These are phyloP conservation scores for Helleia helle DNA, from an alignment of 2,888 invertebrate species.

Conservation along the genomic window DNA sequence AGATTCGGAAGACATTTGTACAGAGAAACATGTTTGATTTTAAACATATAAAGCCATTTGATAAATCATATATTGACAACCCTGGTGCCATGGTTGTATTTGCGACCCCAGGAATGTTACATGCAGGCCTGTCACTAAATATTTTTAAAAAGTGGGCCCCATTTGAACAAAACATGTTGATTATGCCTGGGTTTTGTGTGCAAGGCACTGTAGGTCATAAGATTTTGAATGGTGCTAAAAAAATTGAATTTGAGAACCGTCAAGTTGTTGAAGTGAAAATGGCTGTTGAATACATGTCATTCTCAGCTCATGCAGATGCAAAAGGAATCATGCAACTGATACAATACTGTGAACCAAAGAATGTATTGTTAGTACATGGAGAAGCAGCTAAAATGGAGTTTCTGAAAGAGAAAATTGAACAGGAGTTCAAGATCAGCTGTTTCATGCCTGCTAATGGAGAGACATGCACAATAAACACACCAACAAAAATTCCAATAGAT, in stretches of 20 bases:
- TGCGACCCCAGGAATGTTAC: conserved; percentile 99
- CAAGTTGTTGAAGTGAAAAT: conserved; percentile 96
- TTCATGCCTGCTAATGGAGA: conserved; percentile 99
- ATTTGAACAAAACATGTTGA: conserved; percentile 98
- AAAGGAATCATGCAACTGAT: conserved; percentile 99
- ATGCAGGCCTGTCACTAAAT: conserved; percentile 96
- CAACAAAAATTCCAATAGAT: conserved; percentile 91
- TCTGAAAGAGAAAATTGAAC: conserved; percentile 93
- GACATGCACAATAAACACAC: conserved; percentile 90
- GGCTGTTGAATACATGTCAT: conserved; percentile 99
- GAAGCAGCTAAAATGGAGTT: conserved; percentile 99
- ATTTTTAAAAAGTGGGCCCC: conserved; percentile 99
- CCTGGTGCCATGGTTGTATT: conserved; percentile 99
- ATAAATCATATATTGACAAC: conserved; percentile 94
- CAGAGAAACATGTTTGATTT: conserved; percentile 99
- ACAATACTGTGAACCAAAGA: conserved; percentile 96
- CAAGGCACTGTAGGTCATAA: conserved; percentile 99
- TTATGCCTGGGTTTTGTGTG: conserved; percentile 99
- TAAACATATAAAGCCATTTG: conserved; percentile 98
- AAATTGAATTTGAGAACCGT: conserved; percentile 95
- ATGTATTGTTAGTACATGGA: conserved; percentile 98
- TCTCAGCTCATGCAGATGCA: conserved; percentile 99
- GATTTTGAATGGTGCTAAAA: conserved; percentile 93
- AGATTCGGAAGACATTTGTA: conserved; percentile 98
- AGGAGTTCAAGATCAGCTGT: conserved; percentile 92